phyloP scores from a whole-genome alignment of 1,140 invertebrate species.

The Drosophila neocordata region DNA sequence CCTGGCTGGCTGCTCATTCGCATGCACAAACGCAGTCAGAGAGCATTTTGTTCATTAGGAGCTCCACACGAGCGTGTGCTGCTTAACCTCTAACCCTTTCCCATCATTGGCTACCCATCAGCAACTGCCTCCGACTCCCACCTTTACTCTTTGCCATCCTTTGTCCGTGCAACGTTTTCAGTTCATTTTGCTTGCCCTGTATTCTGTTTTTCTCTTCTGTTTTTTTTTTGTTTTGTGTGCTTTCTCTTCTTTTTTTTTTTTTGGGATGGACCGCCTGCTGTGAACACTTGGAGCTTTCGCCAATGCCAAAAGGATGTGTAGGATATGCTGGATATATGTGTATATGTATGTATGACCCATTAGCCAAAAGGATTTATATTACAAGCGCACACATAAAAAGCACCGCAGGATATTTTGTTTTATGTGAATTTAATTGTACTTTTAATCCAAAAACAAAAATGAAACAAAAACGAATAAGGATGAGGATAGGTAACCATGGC shows the following conservation, averaged over 20 bases:
- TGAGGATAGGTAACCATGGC: constrained; percentile 28
- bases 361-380: constrained; percentile 77
- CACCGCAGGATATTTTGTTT: constrained; percentile 80
- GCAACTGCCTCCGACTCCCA: not conserved
- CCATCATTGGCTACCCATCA: not conserved
- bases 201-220: not conserved
- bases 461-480: constrained; percentile 7
- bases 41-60: constrained; percentile 68
- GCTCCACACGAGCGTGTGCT: constrained; percentile 44
- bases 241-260: constrained; percentile 33
- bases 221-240: constrained; percentile 12
- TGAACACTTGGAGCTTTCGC: constrained; percentile 58
- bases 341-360: constrained; percentile 41
- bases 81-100: constrained; percentile 38
- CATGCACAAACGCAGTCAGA: constrained; percentile 32
- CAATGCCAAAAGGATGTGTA: constrained; percentile 48
- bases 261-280: constrained; percentile 55
- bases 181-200: constrained; percentile 51
- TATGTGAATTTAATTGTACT: constrained; percentile 81
- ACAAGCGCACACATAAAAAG: constrained; percentile 75
- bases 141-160: not conserved
- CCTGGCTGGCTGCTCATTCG: constrained; percentile 41
- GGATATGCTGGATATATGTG: constrained; percentile 2
- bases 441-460: constrained; percentile 52
- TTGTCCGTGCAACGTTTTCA: constrained; percentile 57